Evolutionary conservation across 2,888 invertebrate species (phyloP).

Genomic region (Eutolmus rufibarbis): DNA sequence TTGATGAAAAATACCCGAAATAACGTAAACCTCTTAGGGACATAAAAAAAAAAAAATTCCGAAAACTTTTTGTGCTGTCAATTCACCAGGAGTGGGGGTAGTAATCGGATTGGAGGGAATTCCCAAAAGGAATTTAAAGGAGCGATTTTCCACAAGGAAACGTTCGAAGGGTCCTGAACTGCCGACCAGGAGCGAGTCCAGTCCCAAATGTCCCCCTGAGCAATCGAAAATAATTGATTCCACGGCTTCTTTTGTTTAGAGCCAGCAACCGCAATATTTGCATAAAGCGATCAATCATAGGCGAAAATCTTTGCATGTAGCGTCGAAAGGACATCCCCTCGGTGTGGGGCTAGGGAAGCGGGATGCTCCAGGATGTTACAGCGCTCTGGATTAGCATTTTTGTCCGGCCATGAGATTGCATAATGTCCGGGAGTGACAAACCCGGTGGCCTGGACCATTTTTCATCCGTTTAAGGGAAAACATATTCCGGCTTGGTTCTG

Average conservation of each 20-base stretch:
- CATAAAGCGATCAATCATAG: background rate
- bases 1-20: slow-evolving; percentile 6
- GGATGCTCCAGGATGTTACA: background rate
- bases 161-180: background rate
- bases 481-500: background rate
- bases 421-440: slow-evolving; percentile 28
- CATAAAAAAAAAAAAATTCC: background rate
- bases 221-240: slow-evolving; percentile 1
- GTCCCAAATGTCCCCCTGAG: background rate
- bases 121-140: slow-evolving; percentile 1
- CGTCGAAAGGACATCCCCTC: background rate
- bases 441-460: slow-evolving; percentile 3
- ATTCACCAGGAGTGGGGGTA: background rate
- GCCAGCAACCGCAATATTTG: background rate
- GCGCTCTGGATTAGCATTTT: slow-evolving; percentile 16
- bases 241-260: background rate
- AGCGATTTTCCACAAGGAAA: background rate
- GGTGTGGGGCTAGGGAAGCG: background rate
- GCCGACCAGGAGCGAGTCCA: no score
- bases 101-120: slow-evolving; percentile 7
- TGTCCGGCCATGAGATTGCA: slow-evolving; percentile 19
- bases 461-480: slow-evolving; percentile 29
- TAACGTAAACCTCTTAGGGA: slow-evolving; percentile 15
- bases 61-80: background rate
- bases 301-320: background rate